Base-by-base conservation (phyloP, 2,113 vertebrate genomes). In the Rissa tridactyla region DNA sequence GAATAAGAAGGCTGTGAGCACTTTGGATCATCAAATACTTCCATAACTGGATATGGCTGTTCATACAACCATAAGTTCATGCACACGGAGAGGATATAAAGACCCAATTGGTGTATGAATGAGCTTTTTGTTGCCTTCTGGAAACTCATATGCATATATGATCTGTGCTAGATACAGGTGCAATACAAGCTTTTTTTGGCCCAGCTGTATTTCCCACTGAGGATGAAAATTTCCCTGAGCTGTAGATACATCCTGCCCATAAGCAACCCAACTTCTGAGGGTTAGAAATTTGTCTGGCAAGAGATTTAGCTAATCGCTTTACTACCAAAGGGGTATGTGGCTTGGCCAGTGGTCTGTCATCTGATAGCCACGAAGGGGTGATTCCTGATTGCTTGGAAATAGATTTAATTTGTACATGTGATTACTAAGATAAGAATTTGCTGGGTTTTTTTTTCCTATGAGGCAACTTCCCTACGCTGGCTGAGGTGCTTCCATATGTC, bases 31-130 rank as follows among this genome's bases (percentile, higher is more conserved):
- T 89, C 92, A 92, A 81, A 71, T 62, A 78, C 89, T 94, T 82
- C 75, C 89, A 77, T 90, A 96, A 91, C 81, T 92, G 71, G 58
- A 51, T 95, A 73, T 80, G 62, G 70, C 49, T 95, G 58, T 91
- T 96, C 81, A 77, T 85, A 64, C 82, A 91, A 66, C 66, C 60
- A 32, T 90, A 92, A 94, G 77, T 95, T 91, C 87, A 82, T 95
- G 52, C 58, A 73, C 81, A 78, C 77, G 21, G 86, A 90, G 81
- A 90, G 60, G 68, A 88, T 87, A 92, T 94, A 87, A 96, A 97
- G 91, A 79, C 62, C 51, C 58, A 82, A n/a, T 32, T 68, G 88
- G 72, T 25, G 13, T n/a, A 38, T 32, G 75, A 96, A 95, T 73
- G 62, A 44, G 51, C 58, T 77, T 95, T 90, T 60, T 94, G 42